Conservation (phyloP, 2,113 vertebrate genomes). For the Meleagris gallopavo region DNA sequence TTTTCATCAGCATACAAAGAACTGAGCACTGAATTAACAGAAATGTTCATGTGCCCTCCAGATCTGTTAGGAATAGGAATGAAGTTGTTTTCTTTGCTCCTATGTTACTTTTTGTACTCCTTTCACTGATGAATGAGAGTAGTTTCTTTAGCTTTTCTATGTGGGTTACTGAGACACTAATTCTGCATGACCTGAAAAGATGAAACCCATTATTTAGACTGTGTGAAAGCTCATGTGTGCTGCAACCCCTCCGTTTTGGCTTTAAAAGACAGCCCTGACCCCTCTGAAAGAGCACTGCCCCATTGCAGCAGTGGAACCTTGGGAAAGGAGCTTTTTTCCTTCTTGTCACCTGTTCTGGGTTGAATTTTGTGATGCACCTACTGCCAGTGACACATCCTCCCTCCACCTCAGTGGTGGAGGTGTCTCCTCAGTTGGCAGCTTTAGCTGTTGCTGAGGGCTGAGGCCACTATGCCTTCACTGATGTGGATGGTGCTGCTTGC, state of each 20-base stretch:
- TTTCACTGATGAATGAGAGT: neutral
- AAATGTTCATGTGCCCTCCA: neutral
- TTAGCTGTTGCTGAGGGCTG: neutral
- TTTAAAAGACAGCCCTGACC: neutral
- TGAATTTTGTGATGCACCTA: neutral
- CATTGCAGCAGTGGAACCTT: neutral
- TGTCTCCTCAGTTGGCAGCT: neutral
- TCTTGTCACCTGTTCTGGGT: rapidly evolving
- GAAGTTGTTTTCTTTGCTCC: neutral
- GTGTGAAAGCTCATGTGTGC: neutral
- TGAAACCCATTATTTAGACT: neutral
- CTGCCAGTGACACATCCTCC: neutral
- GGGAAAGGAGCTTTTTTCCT: neutral
- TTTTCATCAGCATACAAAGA: neutral
- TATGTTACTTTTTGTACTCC: neutral
- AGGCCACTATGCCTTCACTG: neutral
- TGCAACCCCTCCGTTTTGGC: neutral
- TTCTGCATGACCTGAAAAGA: neutral
- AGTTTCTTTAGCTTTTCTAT: neutral
- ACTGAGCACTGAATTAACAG: neutral
- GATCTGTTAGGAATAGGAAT: neutral
- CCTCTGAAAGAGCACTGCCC: neutral
- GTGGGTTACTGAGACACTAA: neutral
- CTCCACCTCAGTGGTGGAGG: neutral
- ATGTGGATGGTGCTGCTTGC: neutral